These are phyloP conservation scores for Zosterops lateralis DNA, from an alignment of 2,113 vertebrate species.

Conservation along the genomic window DNA sequence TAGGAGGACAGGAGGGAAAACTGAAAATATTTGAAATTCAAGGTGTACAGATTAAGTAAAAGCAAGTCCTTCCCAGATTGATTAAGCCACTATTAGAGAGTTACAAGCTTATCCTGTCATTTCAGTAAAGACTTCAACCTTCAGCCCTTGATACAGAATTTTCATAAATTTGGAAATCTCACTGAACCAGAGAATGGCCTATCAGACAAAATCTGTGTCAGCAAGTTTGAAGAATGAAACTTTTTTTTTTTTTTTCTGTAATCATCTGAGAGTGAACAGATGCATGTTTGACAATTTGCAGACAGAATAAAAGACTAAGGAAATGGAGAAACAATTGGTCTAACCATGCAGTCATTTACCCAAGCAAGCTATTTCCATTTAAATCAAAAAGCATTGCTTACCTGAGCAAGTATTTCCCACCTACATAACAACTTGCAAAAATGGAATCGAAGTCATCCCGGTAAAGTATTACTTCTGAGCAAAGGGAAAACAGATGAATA, in stretches of 20 bases:
- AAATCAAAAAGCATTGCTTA: slow-evolving; percentile 33
- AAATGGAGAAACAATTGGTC: slow-evolving; percentile 21
- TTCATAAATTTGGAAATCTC: neutral
- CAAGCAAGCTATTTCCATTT: slow-evolving; percentile 42
- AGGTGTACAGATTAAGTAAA: neutral
- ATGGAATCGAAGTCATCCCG: neutral
- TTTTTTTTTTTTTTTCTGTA: neutral
- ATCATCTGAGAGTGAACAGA: neutral
- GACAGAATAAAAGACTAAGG: slow-evolving; percentile 10
- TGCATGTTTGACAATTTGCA: neutral
- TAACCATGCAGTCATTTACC: slow-evolving; percentile 12
- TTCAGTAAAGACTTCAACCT: neutral
- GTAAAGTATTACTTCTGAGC: neutral
- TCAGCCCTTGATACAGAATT: neutral
- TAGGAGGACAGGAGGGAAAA: neutral
- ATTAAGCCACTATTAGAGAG: neutral
- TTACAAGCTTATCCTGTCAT: neutral
- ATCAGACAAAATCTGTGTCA: neutral
- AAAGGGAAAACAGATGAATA: neutral
- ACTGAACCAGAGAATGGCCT: neutral
- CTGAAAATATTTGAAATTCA: neutral
- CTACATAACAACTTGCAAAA: neutral
- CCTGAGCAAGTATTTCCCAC: slow-evolving; percentile 16
- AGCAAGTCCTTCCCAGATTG: neutral
- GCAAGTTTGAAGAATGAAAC: neutral